phyloP scores from a whole-genome alignment of 2,888 invertebrate genomes.

The Nipponacmea schrenckii region DNA sequence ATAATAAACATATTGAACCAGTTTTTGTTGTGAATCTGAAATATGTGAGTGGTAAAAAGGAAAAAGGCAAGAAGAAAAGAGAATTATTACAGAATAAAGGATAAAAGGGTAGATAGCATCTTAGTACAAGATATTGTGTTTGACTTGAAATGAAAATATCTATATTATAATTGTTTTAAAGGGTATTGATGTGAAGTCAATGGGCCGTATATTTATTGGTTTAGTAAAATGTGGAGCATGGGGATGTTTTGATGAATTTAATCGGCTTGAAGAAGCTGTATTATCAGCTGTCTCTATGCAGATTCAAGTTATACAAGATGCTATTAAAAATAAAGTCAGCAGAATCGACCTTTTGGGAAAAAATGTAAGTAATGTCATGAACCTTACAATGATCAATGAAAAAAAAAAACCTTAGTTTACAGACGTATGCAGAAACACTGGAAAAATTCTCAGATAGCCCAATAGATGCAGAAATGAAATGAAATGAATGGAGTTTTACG shows the following conservation, averaged over 20 bases:
- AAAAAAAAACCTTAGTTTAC: too few species aligned
- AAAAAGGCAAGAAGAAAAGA: too few species aligned
- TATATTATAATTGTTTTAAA: conserved; percentile 59
- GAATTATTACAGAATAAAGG: too few species aligned
- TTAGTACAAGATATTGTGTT: too few species aligned
- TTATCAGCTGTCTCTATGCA: conserved; percentile 94
- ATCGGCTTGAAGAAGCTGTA: conserved; percentile 92
- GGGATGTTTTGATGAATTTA: conserved; percentile 99
- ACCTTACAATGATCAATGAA: not conserved
- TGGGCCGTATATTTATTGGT: conserved; percentile 93
- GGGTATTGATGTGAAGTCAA: conserved; percentile 94
- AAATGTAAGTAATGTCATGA: conserved; percentile 55
- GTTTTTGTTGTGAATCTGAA: not conserved
- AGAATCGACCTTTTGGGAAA: conserved; percentile 70
- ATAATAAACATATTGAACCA: not conserved
- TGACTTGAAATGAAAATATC: too few species aligned
- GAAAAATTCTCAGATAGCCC: not conserved
- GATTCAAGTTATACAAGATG: conserved; percentile 88
- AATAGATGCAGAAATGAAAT: not conserved
- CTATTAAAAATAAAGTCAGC: conserved; percentile 75
- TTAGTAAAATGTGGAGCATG: conserved; percentile 87
- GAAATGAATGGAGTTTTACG: too few species aligned
- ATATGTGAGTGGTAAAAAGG: not conserved
- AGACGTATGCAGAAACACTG: too few species aligned
- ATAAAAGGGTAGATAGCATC: too few species aligned